Evolutionary conservation across 1,140 invertebrate genomes (phyloP), one percentile per base, ranked within the genome.

Genomic region (Magallana angulata): DNA sequence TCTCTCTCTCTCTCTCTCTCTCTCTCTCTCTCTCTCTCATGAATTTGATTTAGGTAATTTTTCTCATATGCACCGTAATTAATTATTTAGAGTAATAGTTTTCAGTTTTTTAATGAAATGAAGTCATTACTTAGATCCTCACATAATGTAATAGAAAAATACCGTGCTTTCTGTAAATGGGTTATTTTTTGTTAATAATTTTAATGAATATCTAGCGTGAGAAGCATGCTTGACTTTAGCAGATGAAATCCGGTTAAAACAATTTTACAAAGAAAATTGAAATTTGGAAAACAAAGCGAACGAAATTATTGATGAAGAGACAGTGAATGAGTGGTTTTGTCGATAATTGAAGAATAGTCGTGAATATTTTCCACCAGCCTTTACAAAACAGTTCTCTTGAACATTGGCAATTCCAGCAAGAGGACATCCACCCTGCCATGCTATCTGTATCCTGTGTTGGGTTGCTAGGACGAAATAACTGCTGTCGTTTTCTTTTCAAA

Each of bases 141-240:
- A 30, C 8, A 76, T 76, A 30, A 30, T 30, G 36, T 76, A 30
- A 76, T 76, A 76, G 68, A 76, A 76, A 30, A 36, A 64, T 64
- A 16, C 7, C 24, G 24, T 76, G 68, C 68, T 30, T 30, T 30
- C 68, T 24, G n/a, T 18, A 18, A 2, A 11, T 24, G 11, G 18
- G 7, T 71, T 16, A 68, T 71, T 76, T 30, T 76, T 76, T 76
- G 24, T 48, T 76, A 76, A 24, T 76, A 24, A 76, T 30, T 36
- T 62, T 12, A 76, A 76, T 76, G 68, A 76, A 76, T 30, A 76
- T 36, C 14, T 36, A 76, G 68, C 68, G 68, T 76, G 68, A 62
- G 11, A n/a, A 62, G n/a, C 6, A 12, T 62, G 12, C 14, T 12
- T 12, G 60, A 62, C 60, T 62, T 16, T 62, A 12, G 2, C 60